Conservation (phyloP, 2,797 vertebrate species). For the Pogoniulus pusillus region DNA sequence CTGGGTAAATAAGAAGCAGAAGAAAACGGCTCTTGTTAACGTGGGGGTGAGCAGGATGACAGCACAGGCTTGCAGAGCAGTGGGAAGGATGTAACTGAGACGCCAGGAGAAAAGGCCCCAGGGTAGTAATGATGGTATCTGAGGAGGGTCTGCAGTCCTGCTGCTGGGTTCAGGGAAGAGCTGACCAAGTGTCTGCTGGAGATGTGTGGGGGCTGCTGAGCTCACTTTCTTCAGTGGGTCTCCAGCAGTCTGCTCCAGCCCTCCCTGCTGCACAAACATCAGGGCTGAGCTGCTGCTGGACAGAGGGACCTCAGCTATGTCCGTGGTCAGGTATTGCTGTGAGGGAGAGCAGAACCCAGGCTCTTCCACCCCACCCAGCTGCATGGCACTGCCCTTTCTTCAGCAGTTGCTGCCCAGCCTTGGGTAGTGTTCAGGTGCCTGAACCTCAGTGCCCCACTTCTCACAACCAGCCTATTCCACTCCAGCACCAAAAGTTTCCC, state of each 20-base stretch:
- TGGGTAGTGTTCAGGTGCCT: background rate
- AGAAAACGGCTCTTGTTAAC: background rate
- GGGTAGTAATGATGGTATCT: background rate
- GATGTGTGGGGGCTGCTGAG: background rate
- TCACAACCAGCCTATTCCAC: rapidly evolving
- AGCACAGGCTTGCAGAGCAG: rapidly evolving
- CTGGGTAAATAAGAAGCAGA: background rate
- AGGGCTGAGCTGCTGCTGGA: background rate
- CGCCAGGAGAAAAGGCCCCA: background rate
- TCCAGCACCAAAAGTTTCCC: background rate
- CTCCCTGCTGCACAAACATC: background rate
- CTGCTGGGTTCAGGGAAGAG: background rate
- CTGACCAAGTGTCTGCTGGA: background rate
- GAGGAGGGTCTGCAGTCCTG: background rate
- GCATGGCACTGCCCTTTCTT: background rate
- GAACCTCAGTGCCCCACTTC: no score
- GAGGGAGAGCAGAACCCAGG: background rate
- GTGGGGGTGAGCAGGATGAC: background rate
- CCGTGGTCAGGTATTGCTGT: background rate
- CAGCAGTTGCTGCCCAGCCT: background rate
- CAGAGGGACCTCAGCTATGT: rapidly evolving
- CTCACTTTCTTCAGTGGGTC: background rate
- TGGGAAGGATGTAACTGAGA: background rate
- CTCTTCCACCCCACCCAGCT: background rate
- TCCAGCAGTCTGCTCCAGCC: background rate